Conservation (phyloP, 2,888 invertebrate genomes). For the Ennomos quercinarius region DNA sequence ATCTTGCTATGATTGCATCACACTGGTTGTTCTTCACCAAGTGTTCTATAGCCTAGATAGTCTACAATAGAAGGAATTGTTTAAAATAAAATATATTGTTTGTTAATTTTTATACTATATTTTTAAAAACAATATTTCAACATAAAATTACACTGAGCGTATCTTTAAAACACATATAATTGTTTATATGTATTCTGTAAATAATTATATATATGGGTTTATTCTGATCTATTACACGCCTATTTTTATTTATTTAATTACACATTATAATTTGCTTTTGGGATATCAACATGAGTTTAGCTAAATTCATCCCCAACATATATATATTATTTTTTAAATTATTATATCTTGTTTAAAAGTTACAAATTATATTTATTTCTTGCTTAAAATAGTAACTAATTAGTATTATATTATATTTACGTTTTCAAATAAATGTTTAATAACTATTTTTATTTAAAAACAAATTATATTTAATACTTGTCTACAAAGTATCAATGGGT, state of each 20-base stretch:
- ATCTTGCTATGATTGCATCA: too few relatives aligned
- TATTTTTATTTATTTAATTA: constrained; percentile 19
- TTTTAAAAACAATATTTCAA: constrained; percentile 73
- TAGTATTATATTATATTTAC: too few relatives aligned
- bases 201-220: constrained; percentile 31
- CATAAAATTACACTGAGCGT: constrained; percentile 58
- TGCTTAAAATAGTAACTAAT: too few relatives aligned
- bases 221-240: constrained; percentile 13
- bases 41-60: too few relatives aligned
- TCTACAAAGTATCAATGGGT: too few relatives aligned
- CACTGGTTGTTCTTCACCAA: too few relatives aligned
- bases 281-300: constrained; percentile 27
- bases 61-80: not conserved
- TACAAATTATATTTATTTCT: constrained; percentile 27
- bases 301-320: constrained; percentile 18
- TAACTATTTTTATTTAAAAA: constrained; percentile 21
- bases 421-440: too few relatives aligned
- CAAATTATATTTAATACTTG: constrained; percentile 16
- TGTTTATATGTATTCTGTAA: constrained; percentile 42
- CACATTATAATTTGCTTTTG: constrained; percentile 17
- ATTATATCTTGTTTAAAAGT: constrained; percentile 36
- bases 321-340: constrained; percentile 12
- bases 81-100: constrained; percentile 42
- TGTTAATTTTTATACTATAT: constrained; percentile 70
- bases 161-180: constrained; percentile 35